Conservation (phyloP, 2,888 invertebrate genomes). For the Meloe dianella region DNA sequence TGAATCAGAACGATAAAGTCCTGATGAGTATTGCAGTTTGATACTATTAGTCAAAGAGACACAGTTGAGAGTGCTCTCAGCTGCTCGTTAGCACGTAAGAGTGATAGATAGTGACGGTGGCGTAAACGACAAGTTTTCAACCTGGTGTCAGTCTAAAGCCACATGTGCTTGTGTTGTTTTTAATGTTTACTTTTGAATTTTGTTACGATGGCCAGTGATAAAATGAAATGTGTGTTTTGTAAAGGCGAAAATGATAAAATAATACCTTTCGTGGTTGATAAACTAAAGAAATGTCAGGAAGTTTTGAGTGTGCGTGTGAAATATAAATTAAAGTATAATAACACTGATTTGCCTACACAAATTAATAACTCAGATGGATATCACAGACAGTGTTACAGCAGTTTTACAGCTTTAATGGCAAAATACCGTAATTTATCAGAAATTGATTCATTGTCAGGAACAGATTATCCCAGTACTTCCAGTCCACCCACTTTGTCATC, state of each 20-base stretch:
- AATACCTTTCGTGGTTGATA: slow-evolving; percentile 21
- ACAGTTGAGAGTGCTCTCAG: too few species aligned
- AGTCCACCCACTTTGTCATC: not conserved
- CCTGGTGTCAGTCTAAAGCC: too few species aligned
- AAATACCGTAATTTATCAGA: too few species aligned
- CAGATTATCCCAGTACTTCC: not conserved
- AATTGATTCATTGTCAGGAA: slow-evolving; percentile 12
- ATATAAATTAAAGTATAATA: slow-evolving; percentile 23
- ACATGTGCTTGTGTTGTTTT: too few species aligned
- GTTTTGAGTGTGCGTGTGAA: slow-evolving; percentile 24
- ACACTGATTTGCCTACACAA: slow-evolving; percentile 20
- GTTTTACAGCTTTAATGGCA: slow-evolving; percentile 29
- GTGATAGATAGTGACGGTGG: too few species aligned
- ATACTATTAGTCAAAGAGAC: too few species aligned
- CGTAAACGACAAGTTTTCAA: too few species aligned
- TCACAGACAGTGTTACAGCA: slow-evolving; percentile 27
- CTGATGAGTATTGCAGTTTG: not conserved
- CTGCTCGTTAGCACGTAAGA: too few species aligned
- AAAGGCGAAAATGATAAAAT: slow-evolving; percentile 20
- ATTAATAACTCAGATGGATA: slow-evolving; percentile 26
- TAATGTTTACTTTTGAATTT: too few species aligned
- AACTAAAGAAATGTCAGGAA: slow-evolving; percentile 16
- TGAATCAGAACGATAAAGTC: slow-evolving; percentile 8
- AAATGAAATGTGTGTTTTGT: slow-evolving; percentile 23
- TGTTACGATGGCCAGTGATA: slow-evolving; percentile 12